Evolutionary conservation across 2,888 invertebrate genomes (phyloP).

Genomic region (Caradrina clavipalpis): DNA sequence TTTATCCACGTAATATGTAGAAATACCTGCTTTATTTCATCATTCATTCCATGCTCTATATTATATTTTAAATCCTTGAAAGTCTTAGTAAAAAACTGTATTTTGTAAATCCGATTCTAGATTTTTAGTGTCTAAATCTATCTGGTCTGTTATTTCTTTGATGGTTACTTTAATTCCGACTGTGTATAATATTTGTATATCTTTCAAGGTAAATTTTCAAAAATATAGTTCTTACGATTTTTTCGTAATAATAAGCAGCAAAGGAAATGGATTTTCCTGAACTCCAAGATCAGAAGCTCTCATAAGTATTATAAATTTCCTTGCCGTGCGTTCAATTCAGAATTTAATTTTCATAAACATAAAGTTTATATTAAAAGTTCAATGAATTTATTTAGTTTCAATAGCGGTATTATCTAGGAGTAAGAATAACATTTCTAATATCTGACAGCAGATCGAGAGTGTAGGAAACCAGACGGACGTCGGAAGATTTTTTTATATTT

Average conservation of each 20-base stretch:
- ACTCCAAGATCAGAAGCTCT: conserved; percentile 28
- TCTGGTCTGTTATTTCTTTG: conserved; percentile 7
- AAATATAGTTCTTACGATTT: not conserved
- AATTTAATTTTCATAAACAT: conserved; percentile 13
- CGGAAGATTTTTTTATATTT: conserved; percentile 17
- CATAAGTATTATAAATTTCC: conserved; percentile 11
- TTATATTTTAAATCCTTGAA: not conserved
- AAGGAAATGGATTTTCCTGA: conserved; percentile 9
- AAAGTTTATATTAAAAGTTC: conserved; percentile 41
- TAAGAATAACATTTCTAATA: conserved; percentile 35
- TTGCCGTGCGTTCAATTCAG: not conserved
- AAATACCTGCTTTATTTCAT: not conserved
- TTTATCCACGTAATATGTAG: not conserved
- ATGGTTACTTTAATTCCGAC: not conserved
- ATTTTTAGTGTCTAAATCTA: not conserved
- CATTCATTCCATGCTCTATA: not conserved
- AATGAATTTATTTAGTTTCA: conserved; percentile 27
- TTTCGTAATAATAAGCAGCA: not conserved
- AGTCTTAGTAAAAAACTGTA: not conserved
- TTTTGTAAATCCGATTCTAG: not conserved
- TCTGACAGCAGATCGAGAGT: conserved; percentile 25
- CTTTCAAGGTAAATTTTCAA: not conserved
- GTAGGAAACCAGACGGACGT: conserved; percentile 16
- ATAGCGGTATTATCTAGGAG: conserved; percentile 19
- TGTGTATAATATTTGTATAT: not conserved